Evolutionary conservation across 1,140 invertebrate genomes (phyloP).

Genomic region (Andricus grossulariae): DNA sequence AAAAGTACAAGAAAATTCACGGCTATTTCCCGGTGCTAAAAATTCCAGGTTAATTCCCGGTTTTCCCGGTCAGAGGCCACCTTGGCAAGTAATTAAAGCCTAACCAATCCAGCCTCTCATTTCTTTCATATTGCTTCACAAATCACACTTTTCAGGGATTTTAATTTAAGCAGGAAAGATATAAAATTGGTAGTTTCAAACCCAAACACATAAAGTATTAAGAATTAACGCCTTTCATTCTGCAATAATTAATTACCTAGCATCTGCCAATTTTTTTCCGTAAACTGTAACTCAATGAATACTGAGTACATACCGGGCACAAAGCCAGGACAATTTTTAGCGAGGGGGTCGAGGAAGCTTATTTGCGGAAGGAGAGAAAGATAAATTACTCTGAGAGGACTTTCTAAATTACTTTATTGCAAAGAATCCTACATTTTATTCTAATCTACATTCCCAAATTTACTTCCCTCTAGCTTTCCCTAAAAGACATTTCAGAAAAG

Average conservation of each 20-base stretch:
- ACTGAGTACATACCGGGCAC: constrained; percentile 30
- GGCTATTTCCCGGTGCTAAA: too few species aligned
- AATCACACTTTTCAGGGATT: background rate
- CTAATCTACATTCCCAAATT: too few species aligned
- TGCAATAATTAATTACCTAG: constrained; percentile 16
- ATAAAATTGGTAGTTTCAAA: constrained; percentile 7
- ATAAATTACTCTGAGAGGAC: constrained; percentile 28
- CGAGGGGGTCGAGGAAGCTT: constrained; percentile 25
- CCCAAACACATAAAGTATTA: constrained; percentile 25
- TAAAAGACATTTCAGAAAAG: too few species aligned
- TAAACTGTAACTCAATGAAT: constrained; percentile 31
- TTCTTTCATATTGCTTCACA: too few species aligned
- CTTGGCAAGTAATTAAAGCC: too few species aligned
- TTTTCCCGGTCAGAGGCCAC: too few species aligned
- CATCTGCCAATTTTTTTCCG: constrained; percentile 30
- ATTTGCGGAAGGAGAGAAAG: constrained; percentile 21
- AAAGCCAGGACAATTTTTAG: constrained; percentile 24
- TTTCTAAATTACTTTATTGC: constrained; percentile 20
- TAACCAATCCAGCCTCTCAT: too few species aligned
- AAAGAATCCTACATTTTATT: background rate
- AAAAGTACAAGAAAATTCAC: too few species aligned
- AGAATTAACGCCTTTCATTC: constrained; percentile 25
- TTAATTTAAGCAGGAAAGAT: background rate
- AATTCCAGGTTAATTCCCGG: too few species aligned
- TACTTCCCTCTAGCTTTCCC: too few species aligned